Base-by-base conservation (phyloP, 2,888 invertebrate species). In the Salticus scenicus region DNA sequence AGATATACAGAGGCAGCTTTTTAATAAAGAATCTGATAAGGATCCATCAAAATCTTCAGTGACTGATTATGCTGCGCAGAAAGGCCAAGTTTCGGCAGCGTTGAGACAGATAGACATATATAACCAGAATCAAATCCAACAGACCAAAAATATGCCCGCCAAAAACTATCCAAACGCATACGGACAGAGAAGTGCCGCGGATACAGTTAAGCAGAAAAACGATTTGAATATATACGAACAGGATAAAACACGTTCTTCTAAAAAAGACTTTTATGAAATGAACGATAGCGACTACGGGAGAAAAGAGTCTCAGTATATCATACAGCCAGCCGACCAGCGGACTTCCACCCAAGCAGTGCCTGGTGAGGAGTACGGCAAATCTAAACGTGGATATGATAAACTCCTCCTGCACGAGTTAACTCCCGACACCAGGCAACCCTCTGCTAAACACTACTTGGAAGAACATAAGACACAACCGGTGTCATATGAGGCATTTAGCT, bases 401-500 rank as follows among this genome's bases (percentile, higher is more conserved):
- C 47, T 79, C 1, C 14, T 79, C 1, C 28, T 84, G n/a, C 85
- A 75, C 41, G 77, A 86, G 24, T 47, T 84, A 1, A 84, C 84
- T 0, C 79, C 85, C 41, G 85, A 84, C 30, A 79, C 75, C 5
- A 63, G 80, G 14, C 85, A 79, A 17, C 85, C 85, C 0, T 75
- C 85, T 0, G 85, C 75, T 0, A 86, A 86, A 31, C 85, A 86
- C 30, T 86, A 86, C 30, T 42, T 86, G 1, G 85, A 86, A 66
- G 85, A 86, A 37, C 85, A 86, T 30, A 86, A 86, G 27, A 86
- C 85, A 0, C 85, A 86, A 20, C 85, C 85, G 0, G 71, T 86
- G 0, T 86, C 85, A 1, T 86, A 86, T 27, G 85, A 86, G 33
- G 85, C 80, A 12, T 86, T 86, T 41, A 75, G 75, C 30, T 86